Evolutionary conservation across 2,797 vertebrate genomes (phyloP), one percentile per base, ranked within the genome.

Genomic region (Syngnathus acus): DNA sequence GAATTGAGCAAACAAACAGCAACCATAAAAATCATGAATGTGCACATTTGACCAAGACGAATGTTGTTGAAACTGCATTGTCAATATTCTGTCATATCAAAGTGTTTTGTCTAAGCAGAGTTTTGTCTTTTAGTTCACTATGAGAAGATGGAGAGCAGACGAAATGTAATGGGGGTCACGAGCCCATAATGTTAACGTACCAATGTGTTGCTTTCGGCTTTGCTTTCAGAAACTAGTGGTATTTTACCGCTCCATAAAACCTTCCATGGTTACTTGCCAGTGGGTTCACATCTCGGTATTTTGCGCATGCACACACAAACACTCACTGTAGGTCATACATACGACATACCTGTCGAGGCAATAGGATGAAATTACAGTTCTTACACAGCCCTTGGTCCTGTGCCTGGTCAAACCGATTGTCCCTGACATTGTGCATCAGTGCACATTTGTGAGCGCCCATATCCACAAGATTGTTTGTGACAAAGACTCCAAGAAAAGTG

Each of bases 321-420:
- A n/a, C 59, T 68, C 42, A 14, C 6, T 74, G 61, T 69, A 80
- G 80, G 82, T 84, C 83, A 84, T 84, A 70, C 81, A 82, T 80
- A 84, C 84, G 26, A 26, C 26, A 26, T 2, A 86, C 79, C 75
- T 59, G 66, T 77, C 82, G 65, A 66, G 80, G 85, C 80, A 84
- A 78, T 79, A 73, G 78, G 80, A 86, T 87, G 76, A 77, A 86
- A 87, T 86, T 82, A 83, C 75, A 48, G 72, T 69, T 76, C 69
- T 74, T 78, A 71, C 77, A 66, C 65, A 78, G 79, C 74, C 76
- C 71, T 83, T 87, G 86, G 88, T 86, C 71, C 70, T 51, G 65
- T 75, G 87, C 87, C 88, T 78, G 82, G 75, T 73, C 80, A 71
- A 75, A 82, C 72, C 75, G 62, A 82, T 89, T 89, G 85, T 86